A percentile compares a stretch with the other conserved stretches of the same genome.
phyloP scores from a whole-genome alignment of 2,113 vertebrate species.

The Perognathus longimembris region DNA sequence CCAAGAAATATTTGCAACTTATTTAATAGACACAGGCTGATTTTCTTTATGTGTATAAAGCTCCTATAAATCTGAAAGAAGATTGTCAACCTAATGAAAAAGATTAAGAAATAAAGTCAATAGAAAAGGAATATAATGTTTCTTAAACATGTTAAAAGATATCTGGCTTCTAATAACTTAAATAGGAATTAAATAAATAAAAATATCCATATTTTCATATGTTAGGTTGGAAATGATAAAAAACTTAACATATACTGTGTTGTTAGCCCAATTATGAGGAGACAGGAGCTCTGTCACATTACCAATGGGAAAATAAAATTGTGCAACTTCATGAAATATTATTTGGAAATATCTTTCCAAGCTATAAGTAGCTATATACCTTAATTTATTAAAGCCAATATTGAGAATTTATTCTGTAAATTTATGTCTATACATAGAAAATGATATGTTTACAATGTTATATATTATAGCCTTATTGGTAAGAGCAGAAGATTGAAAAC shows the following conservation, averaged over 20 bases:
- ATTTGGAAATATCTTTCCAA: constrained; percentile 48
- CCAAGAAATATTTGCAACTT: constrained; percentile 18
- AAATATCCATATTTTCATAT: background rate
- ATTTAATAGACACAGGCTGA: background rate
- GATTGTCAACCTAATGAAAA: background rate
- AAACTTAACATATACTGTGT: background rate
- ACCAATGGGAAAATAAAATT: background rate
- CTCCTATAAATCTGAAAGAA: constrained; percentile 24
- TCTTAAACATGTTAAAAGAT: background rate
- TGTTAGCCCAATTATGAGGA: background rate
- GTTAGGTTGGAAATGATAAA: constrained; percentile 12
- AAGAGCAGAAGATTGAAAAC: background rate
- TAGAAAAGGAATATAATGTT: background rate
- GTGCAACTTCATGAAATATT: background rate
- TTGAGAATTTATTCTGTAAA: background rate
- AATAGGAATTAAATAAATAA: background rate
- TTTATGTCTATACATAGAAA: background rate
- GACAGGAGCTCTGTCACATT: background rate
- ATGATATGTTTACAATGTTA: background rate
- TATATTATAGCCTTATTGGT: background rate
- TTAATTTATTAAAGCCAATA: constrained; percentile 21
- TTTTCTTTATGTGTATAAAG: constrained; percentile 33
- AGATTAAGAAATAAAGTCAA: background rate
- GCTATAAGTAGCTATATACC: background rate
- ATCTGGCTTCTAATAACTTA: background rate